Evolutionary conservation across 2,797 vertebrate genomes (phyloP), one percentile per base, ranked within the genome.

Genomic region (Thamnophis elegans): DNA sequence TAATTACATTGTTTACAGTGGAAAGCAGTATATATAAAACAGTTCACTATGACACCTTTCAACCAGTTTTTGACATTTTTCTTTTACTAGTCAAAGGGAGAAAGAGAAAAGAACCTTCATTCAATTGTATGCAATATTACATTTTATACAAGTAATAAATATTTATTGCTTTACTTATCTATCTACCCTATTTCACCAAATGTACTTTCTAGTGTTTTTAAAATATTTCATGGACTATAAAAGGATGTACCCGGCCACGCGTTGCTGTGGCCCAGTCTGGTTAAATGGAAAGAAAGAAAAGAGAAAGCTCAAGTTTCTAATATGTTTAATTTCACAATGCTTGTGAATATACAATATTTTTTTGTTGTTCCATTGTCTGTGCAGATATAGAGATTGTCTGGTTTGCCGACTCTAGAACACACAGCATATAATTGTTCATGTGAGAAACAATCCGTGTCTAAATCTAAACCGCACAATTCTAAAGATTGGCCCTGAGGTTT

Each of bases 41-140:
- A 96, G 96, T 96, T 96, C 95, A 96, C 94, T 94, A 95, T 96
- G 96, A 96, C 95, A 96, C 28, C 92, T 95, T 96, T 95, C 96
- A 96, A 96, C 95, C 94, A 96, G 90, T 94, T 96, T 96, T 96
- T 95, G 92, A 92, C 92, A 93, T 94, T 96, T 94, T 93, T 95
- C 93, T 93, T 93, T 96, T 95, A 94, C 95, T 95, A 95, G 93
- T 94, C 93, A 28, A 47, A 91, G 93, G n/a, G 16, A 94, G 94
- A 95, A 93, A 94, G 94, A 95, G 93, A 95, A 92, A 96, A 93
- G 94, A 96, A 96, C 92, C 42, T 36, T 58, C 85, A 94, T 94
- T 95, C 90, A 94, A 95, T 93, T 91, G 54, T 93, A 95, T 96
- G 95, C 95, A 95, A 93, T 95, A 96, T 95, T 95, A 95, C 62